Evolutionary conservation across 2,888 invertebrate species (phyloP), one percentile per base, ranked within the genome.

Genomic region (Notodonta ziczac): DNA sequence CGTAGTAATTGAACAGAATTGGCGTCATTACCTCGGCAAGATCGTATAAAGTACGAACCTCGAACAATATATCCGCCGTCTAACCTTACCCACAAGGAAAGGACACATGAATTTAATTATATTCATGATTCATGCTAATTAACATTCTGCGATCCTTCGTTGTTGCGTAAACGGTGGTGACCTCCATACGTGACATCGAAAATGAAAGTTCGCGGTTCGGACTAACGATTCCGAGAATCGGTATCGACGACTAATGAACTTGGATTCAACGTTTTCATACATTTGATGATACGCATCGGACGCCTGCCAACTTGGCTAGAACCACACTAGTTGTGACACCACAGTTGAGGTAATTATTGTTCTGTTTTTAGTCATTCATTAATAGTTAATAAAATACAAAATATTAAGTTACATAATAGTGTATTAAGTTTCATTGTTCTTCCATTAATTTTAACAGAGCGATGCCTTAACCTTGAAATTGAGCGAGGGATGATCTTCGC

Each of bases 391-490:
- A 66, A 69, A 24, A 75, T 74, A 81, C 76, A 80, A 80, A 77
- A 78, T 80, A 81, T 83, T 84, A 82, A 80, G 82, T 85, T 85
- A 82, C 82, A 83, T 80, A 81, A 75, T 77, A 78, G 76, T 85
- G 83, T 84, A 77, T 86, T 89, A 86, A 84, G 85, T 88, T 88
- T 74, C 77, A 81, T 81, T 77, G 88, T 87, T 90, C 89, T 90
- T 89, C 90, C 90, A 89, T 88, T 88, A 86, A 77, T 84, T 82
- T 82, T 82, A 79, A 80, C 80, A 78, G 80, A 83, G 81, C 75
- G 73, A 79, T 70, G 66, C 75, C 72, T 75, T 74, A 66, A 72
- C 75, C 40, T 56, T 67, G 51, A 64, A 68, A 67, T 57, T 62
- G 65, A 67, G 65, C 69, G 67, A 55, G 7, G 32, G 24, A 24